Base-by-base conservation (phyloP, 2,113 vertebrate genomes). In the Tauraco erythrolophus region DNA sequence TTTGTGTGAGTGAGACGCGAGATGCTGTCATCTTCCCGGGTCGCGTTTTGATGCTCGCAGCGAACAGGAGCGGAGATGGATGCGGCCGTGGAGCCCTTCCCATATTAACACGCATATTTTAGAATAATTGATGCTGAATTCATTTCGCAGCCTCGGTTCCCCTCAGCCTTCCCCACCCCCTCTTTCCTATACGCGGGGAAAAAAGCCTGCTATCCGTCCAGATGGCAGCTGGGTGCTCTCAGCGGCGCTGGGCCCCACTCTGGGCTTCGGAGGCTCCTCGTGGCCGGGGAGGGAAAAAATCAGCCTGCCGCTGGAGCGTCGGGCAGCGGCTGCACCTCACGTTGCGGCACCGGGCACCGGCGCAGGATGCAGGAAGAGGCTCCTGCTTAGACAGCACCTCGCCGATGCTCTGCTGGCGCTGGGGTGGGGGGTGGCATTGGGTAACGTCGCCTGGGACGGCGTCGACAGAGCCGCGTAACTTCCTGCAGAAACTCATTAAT, bases 71-170 rank as follows among this genome's bases (percentile, higher is more conserved):
- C 30, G 80, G 89, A 81, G 97, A 95, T 69, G 96, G 91, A 89
- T 96, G 96, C 91, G 56, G 87, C 91, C 94, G 16, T 4, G 28
- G 86, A 75, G 84, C 89, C 94, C 87, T 95, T 92, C 87, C 93
- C 89, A 14, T 95, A 93, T 98, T 95, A 95, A 81, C 96, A 89
- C 6, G 91, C 95, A 95, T 95, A 96, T 97, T 96, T 97, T 94
- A 96, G 95, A 97, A 96, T 96, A 96, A 96, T 96, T 97, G 96
- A 93, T 94, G 91, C 95, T 74, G 96, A 95, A 96, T 96, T 97
- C 94, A 80, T 95, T 88, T 88, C 65, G 89, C 95, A 93, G 91
- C 91, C 88, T 88, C 24, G 41, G 81, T 96, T 92, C 91, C 91
- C 86, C 95, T 79, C 86, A 72, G 94, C 92, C 61, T 91, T 92